Percentiles rank a stretch among this genome's conserved stretches.
phyloP scores from a whole-genome alignment of 2,888 invertebrate species.

The Ceriagrion tenellum region DNA sequence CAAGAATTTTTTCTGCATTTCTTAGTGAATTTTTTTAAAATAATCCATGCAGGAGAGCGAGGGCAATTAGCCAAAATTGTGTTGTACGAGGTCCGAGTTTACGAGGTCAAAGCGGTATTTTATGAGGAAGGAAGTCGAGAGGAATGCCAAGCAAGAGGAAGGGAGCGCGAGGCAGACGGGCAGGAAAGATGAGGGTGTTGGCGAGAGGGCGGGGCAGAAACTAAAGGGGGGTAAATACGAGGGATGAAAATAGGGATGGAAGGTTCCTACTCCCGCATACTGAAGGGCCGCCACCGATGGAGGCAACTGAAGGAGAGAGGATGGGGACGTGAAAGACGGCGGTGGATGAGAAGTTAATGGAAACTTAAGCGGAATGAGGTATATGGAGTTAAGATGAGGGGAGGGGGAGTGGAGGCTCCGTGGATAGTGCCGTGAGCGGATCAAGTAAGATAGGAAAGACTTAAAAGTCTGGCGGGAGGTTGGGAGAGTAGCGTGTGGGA shows the following conservation, averaged over 20 bases:
- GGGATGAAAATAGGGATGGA: background rate
- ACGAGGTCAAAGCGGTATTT: background rate
- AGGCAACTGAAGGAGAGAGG: background rate
- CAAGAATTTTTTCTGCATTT: background rate
- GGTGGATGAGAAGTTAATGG: conserved; percentile 15
- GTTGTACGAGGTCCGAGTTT: background rate
- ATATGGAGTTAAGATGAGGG: background rate
- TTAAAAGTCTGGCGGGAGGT: background rate
- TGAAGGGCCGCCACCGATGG: background rate
- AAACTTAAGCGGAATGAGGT: background rate
- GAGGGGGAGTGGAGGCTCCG: background rate
- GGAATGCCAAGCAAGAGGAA: background rate
- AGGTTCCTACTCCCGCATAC: background rate
- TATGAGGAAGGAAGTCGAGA: background rate
- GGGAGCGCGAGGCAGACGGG: background rate
- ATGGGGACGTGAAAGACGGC: background rate
- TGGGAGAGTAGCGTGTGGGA: background rate
- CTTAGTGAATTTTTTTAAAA: background rate
- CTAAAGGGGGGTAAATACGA: background rate
- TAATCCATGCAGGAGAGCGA: background rate
- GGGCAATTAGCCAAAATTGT: conserved; percentile 21
- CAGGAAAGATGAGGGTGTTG: background rate
- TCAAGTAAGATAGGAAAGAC: background rate
- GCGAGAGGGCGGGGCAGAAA: background rate
- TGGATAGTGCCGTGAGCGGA: background rate